phyloP scores from a whole-genome alignment of 2,888 invertebrate species.

The Torymus aiolomorphi region DNA sequence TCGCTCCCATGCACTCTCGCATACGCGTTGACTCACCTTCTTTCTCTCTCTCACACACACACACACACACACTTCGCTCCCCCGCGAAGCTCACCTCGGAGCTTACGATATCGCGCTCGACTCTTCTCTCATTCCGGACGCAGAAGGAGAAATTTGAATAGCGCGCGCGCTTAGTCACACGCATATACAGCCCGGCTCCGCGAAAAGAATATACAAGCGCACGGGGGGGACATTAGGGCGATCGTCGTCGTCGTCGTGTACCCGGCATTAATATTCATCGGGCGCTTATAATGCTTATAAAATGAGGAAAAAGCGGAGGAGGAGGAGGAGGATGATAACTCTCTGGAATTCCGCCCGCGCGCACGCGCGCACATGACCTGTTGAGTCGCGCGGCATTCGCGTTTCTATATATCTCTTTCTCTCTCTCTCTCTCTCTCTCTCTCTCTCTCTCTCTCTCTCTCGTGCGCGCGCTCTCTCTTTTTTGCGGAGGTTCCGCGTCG shows the following conservation, averaged over 20 bases:
- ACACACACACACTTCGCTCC: too few relatives aligned
- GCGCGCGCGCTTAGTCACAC: slow-evolving; percentile 40
- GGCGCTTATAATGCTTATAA: slow-evolving; percentile 58
- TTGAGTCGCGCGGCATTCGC: slow-evolving; percentile 31
- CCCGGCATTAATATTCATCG: slow-evolving; percentile 74
- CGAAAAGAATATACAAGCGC: slow-evolving; percentile 73
- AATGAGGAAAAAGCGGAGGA: slow-evolving; percentile 49
- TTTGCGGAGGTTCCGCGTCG: too few relatives aligned
- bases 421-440: slow-evolving; percentile 12
- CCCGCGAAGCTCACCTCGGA: slow-evolving; percentile 6
- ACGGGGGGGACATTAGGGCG: slow-evolving; percentile 43
- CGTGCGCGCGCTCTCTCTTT: too few relatives aligned
- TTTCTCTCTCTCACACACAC: too few relatives aligned
- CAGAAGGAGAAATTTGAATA: slow-evolving; percentile 57
- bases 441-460: not conserved
- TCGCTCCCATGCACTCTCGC: not conserved
- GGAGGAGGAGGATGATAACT: slow-evolving; percentile 47
- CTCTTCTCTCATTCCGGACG: slow-evolving; percentile 45
- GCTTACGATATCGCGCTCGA: slow-evolving; percentile 5
- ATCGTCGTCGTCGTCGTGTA: slow-evolving; percentile 61
- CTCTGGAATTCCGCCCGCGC: slow-evolving; percentile 48
- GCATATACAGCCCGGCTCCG: slow-evolving; percentile 65
- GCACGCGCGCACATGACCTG: slow-evolving; percentile 41
- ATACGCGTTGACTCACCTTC: too few relatives aligned
- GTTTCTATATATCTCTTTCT: not conserved